Evolutionary conservation across 1,140 invertebrate genomes (phyloP).

Genomic region (Epicauta chinensis): DNA sequence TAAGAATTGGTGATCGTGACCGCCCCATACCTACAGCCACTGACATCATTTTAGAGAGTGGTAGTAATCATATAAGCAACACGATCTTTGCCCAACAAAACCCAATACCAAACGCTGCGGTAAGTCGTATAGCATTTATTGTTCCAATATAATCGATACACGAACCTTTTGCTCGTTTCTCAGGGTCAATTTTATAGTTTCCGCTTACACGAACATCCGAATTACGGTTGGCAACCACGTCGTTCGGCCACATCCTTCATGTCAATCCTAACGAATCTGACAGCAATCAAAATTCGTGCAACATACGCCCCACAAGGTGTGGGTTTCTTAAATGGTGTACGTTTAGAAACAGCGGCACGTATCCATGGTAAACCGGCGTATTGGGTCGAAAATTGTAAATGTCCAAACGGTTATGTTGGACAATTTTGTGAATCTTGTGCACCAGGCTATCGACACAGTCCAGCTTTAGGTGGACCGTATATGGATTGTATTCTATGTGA

Average conservation of each 20-base stretch:
- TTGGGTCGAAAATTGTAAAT: constrained; percentile 94
- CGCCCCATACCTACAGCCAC: constrained; percentile 59
- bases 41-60: constrained; percentile 85
- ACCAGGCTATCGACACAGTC: constrained; percentile 86
- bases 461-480: constrained; percentile 75
- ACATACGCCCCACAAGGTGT: constrained; percentile 80
- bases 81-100: constrained; percentile 91
- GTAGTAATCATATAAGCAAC: constrained; percentile 58
- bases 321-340: constrained; percentile 84
- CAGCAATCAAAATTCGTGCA: constrained; percentile 87
- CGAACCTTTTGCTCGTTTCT: too few relatives aligned
- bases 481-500: constrained; percentile 91
- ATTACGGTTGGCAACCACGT: constrained; percentile 88
- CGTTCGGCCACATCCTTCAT: constrained; percentile 83
- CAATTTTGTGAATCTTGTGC: constrained; percentile 97
- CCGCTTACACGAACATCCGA: constrained; percentile 81
- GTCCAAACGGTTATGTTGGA: constrained; percentile 85
- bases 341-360: constrained; percentile 75
- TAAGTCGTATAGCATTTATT: constrained; percentile 35
- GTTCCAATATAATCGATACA: too few relatives aligned
- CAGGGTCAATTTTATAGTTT: constrained; percentile 66
- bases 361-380: constrained; percentile 72
- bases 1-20: constrained; percentile 74
- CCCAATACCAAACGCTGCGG: constrained; percentile 63
- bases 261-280: constrained; percentile 86